phyloP scores from a whole-genome alignment of 2,888 invertebrate genomes.

The Bellardia pandia region DNA sequence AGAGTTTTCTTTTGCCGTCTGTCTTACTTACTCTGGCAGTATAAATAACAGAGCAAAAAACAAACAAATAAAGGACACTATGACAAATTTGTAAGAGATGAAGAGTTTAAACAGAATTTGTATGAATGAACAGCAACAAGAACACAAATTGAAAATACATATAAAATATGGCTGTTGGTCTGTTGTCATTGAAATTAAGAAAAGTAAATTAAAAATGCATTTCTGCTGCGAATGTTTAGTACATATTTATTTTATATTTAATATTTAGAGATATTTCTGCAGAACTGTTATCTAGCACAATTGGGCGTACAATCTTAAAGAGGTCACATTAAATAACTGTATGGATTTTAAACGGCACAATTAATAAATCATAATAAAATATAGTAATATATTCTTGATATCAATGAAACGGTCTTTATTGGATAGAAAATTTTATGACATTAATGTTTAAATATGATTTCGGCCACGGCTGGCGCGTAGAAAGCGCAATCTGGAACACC shows the following conservation, averaged over 20 bases:
- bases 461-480: no score
- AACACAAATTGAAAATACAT: neutral
- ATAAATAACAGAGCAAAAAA: conserved; percentile 14
- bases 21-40: neutral
- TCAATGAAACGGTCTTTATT: no score
- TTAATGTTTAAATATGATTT: no score
- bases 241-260: conserved; percentile 31
- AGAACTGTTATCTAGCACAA: neutral
- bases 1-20: conserved; percentile 8
- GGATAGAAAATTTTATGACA: no score
- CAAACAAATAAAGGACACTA: conserved; percentile 51
- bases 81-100: conserved; percentile 56
- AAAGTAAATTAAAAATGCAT: conserved; percentile 68
- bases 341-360: neutral
- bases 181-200: conserved; percentile 68
- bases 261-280: neutral
- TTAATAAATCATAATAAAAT: no score
- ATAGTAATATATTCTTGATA: no score
- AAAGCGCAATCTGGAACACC: no score
- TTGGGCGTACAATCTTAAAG: neutral
- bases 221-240: conserved; percentile 40
- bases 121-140: neutral
- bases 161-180: conserved; percentile 4
- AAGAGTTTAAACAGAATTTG: conserved; percentile 19
- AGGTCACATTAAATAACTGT: conserved; percentile 49